A percentile compares a stretch with the other conserved stretches of the same genome.
These are phyloP conservation scores for Cariama cristata DNA, from an alignment of 2,113 vertebrate genomes.

Conservation along the genomic window DNA sequence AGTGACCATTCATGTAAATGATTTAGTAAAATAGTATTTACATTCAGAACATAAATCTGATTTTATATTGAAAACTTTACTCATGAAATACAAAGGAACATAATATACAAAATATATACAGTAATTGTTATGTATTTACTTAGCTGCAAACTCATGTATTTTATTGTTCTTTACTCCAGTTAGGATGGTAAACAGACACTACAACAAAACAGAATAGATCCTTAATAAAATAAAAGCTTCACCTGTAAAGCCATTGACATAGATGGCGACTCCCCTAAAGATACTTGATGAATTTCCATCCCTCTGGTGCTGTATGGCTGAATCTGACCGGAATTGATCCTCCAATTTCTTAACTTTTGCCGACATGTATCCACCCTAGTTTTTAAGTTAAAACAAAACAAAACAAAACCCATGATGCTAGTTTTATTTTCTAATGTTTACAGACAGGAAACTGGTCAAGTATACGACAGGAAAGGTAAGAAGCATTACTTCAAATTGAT, in stretches of 20 bases:
- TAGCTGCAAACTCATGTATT: background rate
- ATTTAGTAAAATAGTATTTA: background rate
- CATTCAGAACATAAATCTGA: background rate
- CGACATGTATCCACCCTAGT: slow-evolving; percentile 94
- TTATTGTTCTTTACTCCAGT: background rate
- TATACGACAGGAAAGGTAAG: background rate
- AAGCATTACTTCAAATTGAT: background rate
- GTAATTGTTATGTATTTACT: background rate
- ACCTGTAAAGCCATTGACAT: slow-evolving; percentile 98
- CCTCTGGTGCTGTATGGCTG: slow-evolving; percentile 85
- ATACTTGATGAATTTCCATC: slow-evolving; percentile 86
- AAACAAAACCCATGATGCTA: background rate
- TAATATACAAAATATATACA: background rate
- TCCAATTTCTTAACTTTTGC: slow-evolving; percentile 95
- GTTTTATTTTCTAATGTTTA: background rate
- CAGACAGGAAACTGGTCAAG: background rate
- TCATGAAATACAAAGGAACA: background rate
- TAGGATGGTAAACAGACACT: background rate
- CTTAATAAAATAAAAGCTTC: slow-evolving; percentile 47
- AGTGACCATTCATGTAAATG: background rate
- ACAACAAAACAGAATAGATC: background rate
- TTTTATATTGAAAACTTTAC: background rate
- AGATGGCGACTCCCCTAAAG: slow-evolving; percentile 93
- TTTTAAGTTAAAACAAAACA: slow-evolving; percentile 46
- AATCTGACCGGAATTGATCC: slow-evolving; percentile 90